phyloP scores from a whole-genome alignment of 1,140 invertebrate species.

The Neuroterus valhalla region DNA sequence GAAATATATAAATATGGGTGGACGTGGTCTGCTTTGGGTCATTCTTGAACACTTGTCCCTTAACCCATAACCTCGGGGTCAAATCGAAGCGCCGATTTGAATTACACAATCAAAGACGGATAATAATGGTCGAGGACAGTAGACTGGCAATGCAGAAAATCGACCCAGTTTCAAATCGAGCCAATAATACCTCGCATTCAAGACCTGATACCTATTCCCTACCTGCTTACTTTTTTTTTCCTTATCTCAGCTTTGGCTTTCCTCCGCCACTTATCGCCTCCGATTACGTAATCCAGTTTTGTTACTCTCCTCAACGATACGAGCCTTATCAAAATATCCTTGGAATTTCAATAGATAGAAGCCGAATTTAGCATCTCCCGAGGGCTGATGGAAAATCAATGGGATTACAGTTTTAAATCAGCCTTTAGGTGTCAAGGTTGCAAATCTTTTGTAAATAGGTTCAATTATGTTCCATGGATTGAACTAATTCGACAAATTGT shows the following conservation, averaged over 20 bases:
- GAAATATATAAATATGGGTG: background rate
- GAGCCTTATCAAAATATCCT: too few species aligned
- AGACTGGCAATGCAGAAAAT: background rate
- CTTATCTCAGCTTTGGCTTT: background rate
- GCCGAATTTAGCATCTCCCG: too few species aligned
- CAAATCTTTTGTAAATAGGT: too few species aligned
- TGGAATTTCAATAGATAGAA: too few species aligned
- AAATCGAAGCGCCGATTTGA: background rate
- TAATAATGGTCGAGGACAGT: background rate
- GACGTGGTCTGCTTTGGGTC: background rate
- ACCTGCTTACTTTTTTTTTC: constrained; percentile 2
- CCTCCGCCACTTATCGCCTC: background rate
- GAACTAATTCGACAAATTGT: too few species aligned
- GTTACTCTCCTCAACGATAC: background rate
- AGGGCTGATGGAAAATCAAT: too few species aligned
- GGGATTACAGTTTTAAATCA: too few species aligned
- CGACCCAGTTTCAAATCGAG: constrained; percentile 5
- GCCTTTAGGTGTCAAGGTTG: too few species aligned
- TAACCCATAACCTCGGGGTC: constrained; percentile 1
- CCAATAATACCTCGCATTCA: constrained; percentile 11
- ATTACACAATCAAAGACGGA: constrained; percentile 7
- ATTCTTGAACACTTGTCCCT: constrained; percentile 1
- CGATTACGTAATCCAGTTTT: too few species aligned
- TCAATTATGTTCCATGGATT: too few species aligned
- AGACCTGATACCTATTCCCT: background rate